A percentile compares a stretch with the other conserved stretches of the same genome.
phyloP scores from a whole-genome alignment of 2,797 vertebrate genomes.

The Rousettus madagascariensis region DNA sequence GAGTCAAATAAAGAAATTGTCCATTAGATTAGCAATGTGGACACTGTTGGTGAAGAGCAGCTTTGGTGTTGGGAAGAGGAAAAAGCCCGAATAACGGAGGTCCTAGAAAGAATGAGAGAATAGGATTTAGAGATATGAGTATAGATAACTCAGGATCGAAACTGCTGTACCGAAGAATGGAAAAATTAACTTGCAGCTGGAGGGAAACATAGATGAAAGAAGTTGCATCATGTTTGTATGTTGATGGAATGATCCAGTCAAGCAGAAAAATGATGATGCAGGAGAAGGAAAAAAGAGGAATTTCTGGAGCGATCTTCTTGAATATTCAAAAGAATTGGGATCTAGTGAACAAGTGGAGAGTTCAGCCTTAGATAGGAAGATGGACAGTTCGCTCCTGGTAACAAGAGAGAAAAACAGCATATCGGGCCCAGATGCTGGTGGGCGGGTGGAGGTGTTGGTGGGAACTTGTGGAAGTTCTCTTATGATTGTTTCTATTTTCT shows the following conservation, averaged over 20 bases:
- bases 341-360: background rate
- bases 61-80: background rate
- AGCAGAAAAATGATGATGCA: background rate
- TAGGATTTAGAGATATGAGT: background rate
- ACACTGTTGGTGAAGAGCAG: background rate
- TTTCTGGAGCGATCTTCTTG: background rate
- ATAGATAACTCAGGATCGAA: background rate
- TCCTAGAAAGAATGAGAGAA: background rate
- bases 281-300: background rate
- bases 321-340: background rate
- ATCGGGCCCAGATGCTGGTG: slow-evolving; percentile 60
- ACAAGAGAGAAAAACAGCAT: slow-evolving; percentile 23
- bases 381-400: slow-evolving; percentile 45
- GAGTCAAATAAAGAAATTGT: background rate
- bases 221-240: background rate
- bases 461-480: slow-evolving; percentile 65
- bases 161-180: background rate
- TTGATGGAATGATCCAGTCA: background rate
- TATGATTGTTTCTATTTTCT: slow-evolving; percentile 66
- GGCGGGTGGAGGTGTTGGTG: slow-evolving; percentile 57
- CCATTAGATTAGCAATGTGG: background rate
- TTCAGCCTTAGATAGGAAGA: background rate
- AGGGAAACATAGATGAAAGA: background rate
- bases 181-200: background rate
- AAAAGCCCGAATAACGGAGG: background rate